Conservation (phyloP, 2,888 invertebrate genomes). For the Hydraecia micacea region DNA sequence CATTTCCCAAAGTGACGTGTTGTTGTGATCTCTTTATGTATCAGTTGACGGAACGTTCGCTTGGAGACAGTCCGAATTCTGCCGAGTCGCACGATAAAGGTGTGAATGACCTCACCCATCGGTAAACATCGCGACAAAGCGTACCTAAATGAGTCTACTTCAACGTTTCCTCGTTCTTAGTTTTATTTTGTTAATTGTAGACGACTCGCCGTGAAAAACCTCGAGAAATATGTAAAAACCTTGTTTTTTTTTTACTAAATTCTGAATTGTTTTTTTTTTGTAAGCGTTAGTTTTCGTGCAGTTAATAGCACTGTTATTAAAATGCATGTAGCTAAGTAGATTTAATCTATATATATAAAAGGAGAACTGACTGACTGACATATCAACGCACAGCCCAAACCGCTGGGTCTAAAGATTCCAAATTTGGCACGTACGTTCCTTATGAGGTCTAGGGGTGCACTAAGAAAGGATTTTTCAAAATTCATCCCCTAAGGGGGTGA, state of each 20-base stretch:
- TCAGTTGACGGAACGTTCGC: constrained; percentile 52
- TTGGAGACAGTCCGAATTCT: constrained; percentile 70
- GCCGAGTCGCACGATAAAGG: constrained; percentile 78
- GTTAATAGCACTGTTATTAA: background rate
- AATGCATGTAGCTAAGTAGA: background rate
- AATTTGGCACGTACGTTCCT: no score
- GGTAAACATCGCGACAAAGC: constrained; percentile 75
- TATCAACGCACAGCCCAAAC: no score
- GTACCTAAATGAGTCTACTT: constrained; percentile 71
- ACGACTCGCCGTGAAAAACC: constrained; percentile 24
- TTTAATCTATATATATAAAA: background rate
- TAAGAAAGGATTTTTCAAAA: no score
- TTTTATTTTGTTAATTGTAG: constrained; percentile 56
- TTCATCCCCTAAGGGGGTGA: no score
- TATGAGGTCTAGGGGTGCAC: no score
- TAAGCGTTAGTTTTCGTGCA: background rate
- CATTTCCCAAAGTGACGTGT: constrained; percentile 45
- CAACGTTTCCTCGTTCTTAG: constrained; percentile 56
- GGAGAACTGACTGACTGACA: no score
- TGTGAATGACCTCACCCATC: constrained; percentile 81
- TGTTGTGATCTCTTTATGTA: constrained; percentile 62
- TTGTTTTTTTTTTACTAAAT: background rate
- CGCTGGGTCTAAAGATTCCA: no score
- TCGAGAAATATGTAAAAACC: constrained; percentile 8
- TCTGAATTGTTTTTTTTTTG: background rate